Conservation (phyloP, 2,113 vertebrate genomes). For the Ceyx cyanopectus region DNA sequence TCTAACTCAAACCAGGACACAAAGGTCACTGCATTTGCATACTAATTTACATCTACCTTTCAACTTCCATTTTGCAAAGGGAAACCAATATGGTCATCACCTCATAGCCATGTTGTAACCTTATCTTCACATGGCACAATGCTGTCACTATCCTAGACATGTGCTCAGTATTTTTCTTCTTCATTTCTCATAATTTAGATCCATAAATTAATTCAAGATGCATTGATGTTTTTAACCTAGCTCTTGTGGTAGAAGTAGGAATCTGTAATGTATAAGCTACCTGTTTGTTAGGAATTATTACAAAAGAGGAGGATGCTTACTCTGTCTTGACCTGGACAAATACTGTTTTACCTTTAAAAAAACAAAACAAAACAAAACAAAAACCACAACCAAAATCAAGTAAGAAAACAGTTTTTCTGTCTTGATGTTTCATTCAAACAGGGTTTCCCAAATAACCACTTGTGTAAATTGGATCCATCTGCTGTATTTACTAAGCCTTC, state of each 20-base stretch:
- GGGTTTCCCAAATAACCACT: too few relatives aligned
- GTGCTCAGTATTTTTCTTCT: not conserved
- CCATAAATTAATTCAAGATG: not conserved
- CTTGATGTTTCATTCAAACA: not conserved
- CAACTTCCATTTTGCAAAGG: constrained; percentile 6
- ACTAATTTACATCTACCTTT: not conserved
- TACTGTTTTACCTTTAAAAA: too few relatives aligned
- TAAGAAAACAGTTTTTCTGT: not conserved
- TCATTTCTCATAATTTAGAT: not conserved
- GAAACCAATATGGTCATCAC: not conserved
- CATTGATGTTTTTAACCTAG: not conserved
- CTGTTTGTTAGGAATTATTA: not conserved
- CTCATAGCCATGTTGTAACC: not conserved
- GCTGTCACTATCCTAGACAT: not conserved
- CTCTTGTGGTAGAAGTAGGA: not conserved
- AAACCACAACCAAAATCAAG: too few relatives aligned
- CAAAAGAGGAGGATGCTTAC: not conserved
- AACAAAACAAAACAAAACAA: too few relatives aligned
- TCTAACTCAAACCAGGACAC: too few relatives aligned
- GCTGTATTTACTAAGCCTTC: too few relatives aligned
- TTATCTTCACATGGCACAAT: not conserved
- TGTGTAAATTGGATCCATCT: too few relatives aligned
- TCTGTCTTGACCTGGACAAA: not conserved
- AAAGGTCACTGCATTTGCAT: not conserved
- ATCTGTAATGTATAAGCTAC: not conserved